phyloP scores from a whole-genome alignment of 2,113 vertebrate genomes.

The Sardina pilchardus region DNA sequence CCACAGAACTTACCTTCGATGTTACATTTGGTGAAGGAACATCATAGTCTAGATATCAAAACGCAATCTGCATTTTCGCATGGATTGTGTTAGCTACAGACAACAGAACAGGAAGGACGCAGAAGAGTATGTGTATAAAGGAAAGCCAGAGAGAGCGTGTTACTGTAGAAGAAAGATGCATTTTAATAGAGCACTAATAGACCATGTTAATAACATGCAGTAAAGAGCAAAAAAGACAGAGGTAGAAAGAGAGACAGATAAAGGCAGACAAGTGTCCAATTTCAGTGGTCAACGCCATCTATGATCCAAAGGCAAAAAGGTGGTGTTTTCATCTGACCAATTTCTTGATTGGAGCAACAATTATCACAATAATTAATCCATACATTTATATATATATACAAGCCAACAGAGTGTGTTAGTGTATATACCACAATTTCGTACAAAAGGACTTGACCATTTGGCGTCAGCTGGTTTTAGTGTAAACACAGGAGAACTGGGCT shows the following conservation, averaged over 20 bases:
- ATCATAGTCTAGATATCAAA: neutral
- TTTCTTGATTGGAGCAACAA: constrained; percentile 30
- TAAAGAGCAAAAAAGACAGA: constrained; percentile 33
- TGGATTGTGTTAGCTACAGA: neutral
- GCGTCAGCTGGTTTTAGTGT: constrained; percentile 69
- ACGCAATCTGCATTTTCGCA: neutral
- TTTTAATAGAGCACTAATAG: constrained; percentile 51
- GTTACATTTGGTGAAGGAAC: neutral
- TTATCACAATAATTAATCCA: constrained; percentile 37
- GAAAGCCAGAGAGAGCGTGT: neutral
- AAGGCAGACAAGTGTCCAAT: constrained; percentile 36
- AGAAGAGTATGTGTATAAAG: neutral
- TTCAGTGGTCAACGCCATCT: neutral
- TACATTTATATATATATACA: constrained; percentile 48
- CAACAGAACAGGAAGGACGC: neutral
- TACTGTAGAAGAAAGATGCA: constrained; percentile 1
- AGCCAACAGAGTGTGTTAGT: constrained; percentile 7
- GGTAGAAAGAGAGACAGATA: constrained; percentile 48
- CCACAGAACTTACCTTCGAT: neutral
- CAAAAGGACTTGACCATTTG: constrained; percentile 61
- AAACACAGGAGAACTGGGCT: constrained; percentile 58
- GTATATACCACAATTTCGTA: constrained; percentile 2
- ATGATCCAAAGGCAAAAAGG: neutral
- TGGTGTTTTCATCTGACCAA: neutral
- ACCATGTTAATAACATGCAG: constrained; percentile 29